A percentile compares a stretch with the other conserved stretches of the same genome.
These are phyloP conservation scores for Catocala fraxini DNA, from an alignment of 2,888 invertebrate genomes.

Conservation along the genomic window DNA sequence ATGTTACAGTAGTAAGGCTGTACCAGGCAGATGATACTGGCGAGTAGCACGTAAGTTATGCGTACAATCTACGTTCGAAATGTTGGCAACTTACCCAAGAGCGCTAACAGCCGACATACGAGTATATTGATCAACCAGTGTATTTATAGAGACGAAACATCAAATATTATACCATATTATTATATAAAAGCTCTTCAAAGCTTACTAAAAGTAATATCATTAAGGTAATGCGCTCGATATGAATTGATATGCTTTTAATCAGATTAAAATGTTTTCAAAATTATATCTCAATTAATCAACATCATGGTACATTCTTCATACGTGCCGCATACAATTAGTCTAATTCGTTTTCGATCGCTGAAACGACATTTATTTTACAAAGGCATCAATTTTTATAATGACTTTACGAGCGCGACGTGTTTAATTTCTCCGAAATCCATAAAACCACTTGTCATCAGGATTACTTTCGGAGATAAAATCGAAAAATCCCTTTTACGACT, in stretches of 20 bases:
- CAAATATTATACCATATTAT: constrained; percentile 11
- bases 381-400: constrained; percentile 26
- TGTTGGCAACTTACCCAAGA: too few relatives aligned
- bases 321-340: constrained; percentile 8
- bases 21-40: too few relatives aligned
- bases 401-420: constrained; percentile 19
- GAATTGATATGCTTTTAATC: constrained; percentile 25
- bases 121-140: too few relatives aligned
- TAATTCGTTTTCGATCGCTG: constrained; percentile 7
- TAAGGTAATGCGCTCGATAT: constrained; percentile 29
- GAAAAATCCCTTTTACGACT: constrained; percentile 63
- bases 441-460: constrained; percentile 44
- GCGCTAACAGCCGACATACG: too few relatives aligned
- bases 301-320: not conserved
- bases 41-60: too few relatives aligned
- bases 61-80: too few relatives aligned
- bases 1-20: too few relatives aligned
- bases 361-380: constrained; percentile 7
- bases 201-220: constrained; percentile 27
- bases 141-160: too few relatives aligned
- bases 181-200: not conserved
- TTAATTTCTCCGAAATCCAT: constrained; percentile 42
- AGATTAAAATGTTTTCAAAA: constrained; percentile 27
- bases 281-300: constrained; percentile 4
- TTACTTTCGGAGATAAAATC: constrained; percentile 50